Evolutionary conservation across 2,797 vertebrate genomes (phyloP).

Genomic region (Microchirus variegatus): DNA sequence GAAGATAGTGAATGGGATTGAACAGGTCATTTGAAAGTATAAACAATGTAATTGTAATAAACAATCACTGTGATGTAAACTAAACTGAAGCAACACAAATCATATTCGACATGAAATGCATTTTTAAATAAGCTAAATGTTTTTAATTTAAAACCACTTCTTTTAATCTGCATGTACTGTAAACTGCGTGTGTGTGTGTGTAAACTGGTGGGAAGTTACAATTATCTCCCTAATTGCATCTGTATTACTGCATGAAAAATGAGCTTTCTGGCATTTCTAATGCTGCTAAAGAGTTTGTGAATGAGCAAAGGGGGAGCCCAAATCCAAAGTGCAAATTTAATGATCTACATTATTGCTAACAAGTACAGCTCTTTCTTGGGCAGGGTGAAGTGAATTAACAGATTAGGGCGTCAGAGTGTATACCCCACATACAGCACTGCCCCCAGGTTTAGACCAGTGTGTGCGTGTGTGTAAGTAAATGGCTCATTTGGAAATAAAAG

Average conservation of each 20-base stretch:
- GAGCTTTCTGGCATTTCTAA: conserved; percentile 63
- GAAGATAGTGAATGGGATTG: conserved; percentile 1
- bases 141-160: conserved; percentile 37
- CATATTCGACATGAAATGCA: conserved; percentile 42
- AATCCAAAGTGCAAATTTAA: conserved; percentile 54
- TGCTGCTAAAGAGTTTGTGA: conserved; percentile 51
- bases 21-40: conserved; percentile 37
- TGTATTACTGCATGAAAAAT: conserved; percentile 74
- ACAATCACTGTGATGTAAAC: conserved; percentile 6
- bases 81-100: conserved; percentile 38
- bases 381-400: conserved; percentile 66
- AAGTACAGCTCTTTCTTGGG: conserved; percentile 62
- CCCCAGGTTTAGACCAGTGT: conserved; percentile 14
- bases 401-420: conserved; percentile 56
- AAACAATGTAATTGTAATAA: conserved; percentile 26
- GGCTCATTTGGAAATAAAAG: conserved; percentile 10
- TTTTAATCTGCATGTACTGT: conserved; percentile 21
- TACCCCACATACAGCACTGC: conserved; percentile 36
- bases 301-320: conserved; percentile 39
- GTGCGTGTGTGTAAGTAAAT: conserved; percentile 8
- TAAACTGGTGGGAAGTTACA: conserved; percentile 70
- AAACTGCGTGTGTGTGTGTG: conserved; percentile 48
- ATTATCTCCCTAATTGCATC: conserved; percentile 75
- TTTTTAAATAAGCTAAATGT: conserved; percentile 24
- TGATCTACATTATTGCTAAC: conserved; percentile 63